Evolutionary conservation across 53 echinoderm and acorn worm genomes (phyloP).

Genomic region (Hippasteria phrygiana): DNA sequence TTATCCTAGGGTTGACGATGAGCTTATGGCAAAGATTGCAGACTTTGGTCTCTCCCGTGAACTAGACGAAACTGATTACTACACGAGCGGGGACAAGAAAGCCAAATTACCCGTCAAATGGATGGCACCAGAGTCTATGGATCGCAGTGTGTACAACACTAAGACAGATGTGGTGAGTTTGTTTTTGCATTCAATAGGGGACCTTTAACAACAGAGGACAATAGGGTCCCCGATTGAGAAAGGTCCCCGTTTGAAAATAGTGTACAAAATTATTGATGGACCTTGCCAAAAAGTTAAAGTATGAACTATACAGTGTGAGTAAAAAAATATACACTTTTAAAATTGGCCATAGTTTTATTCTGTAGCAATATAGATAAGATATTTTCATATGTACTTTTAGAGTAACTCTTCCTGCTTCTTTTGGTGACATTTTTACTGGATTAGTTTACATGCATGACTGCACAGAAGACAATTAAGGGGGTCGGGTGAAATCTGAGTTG

Average conservation of each 20-base stretch:
- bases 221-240: background rate
- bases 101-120: slow-evolving; percentile 64
- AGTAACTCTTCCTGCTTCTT: no score
- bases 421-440: no score
- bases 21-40: slow-evolving; percentile 41
- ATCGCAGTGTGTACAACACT: slow-evolving; percentile 40
- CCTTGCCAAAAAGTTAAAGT: no score
- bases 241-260: background rate
- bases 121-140: slow-evolving; percentile 62
- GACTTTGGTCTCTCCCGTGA: slow-evolving; percentile 58
- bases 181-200: background rate
- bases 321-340: no score
- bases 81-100: slow-evolving; percentile 26
- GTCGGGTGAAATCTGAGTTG: no score
- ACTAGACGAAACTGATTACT: slow-evolving; percentile 39
- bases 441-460: no score
- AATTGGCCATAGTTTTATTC: no score
- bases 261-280: no score
- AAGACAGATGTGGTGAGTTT: slow-evolving; percentile 59
- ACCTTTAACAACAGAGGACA: background rate
- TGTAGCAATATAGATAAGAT: no score
- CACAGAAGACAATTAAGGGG: no score
- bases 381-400: no score
- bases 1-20: slow-evolving; percentile 47
- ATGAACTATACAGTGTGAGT: no score